Conservation (phyloP, 2,888 invertebrate genomes). For the Spialia ferax region DNA sequence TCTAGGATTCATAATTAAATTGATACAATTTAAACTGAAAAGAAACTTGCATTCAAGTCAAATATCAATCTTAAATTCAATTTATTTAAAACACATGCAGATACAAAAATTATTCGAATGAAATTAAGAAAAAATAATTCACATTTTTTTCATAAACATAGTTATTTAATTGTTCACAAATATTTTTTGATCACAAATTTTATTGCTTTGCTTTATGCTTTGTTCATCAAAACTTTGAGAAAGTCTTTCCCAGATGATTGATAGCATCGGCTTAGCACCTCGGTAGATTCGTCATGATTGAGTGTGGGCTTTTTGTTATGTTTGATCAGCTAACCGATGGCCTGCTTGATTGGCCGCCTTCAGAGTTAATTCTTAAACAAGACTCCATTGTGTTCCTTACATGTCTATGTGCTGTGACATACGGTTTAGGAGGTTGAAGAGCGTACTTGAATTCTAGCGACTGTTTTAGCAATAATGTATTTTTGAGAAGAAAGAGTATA, state of each 20-base stretch:
- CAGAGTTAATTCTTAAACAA: conserved; percentile 79
- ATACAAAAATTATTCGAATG: no score
- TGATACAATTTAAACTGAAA: no score
- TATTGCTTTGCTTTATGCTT: neutral
- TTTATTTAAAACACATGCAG: no score
- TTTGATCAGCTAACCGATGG: conserved; percentile 83
- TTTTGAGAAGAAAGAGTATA: no score
- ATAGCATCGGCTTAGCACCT: conserved; percentile 81
- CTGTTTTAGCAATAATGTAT: neutral
- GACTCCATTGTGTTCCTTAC: conserved; percentile 66
- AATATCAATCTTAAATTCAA: no score
- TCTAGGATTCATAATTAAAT: no score
- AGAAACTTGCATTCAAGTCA: no score
- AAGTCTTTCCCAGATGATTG: conserved; percentile 66
- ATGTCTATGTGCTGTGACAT: conserved; percentile 21
- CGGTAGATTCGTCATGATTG: conserved; percentile 79
- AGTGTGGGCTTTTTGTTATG: conserved; percentile 81
- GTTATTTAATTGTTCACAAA: no score
- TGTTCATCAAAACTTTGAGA: conserved; percentile 21
- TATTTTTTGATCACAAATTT: no score
- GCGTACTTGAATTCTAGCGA: conserved; percentile 1
- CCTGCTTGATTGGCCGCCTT: conserved; percentile 76
- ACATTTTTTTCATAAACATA: no score
- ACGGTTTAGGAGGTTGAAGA: conserved; percentile 11
- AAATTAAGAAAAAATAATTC: no score